Percentiles rank a stretch among this genome's conserved stretches.
Evolutionary conservation across 2,113 vertebrate genomes (phyloP).

Genomic region (Herpetotheres cachinnans): DNA sequence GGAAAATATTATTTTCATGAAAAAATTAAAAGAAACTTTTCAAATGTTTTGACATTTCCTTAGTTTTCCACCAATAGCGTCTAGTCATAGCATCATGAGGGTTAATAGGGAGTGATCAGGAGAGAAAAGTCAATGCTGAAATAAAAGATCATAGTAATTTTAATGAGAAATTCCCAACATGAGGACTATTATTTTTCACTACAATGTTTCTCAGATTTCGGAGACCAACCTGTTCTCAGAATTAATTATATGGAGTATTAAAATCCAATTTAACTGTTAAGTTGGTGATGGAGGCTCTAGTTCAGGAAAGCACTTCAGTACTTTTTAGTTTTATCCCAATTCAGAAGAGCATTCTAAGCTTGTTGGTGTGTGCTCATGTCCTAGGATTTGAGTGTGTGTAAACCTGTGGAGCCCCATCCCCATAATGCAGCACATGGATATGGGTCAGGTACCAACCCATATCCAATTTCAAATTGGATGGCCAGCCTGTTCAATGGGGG

Average conservation of each 20-base stretch:
- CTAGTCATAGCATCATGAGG: background rate
- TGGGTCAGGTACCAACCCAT: background rate
- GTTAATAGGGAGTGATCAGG: fast-evolving
- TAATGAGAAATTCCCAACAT: background rate
- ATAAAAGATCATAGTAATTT: background rate
- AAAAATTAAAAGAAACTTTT: background rate
- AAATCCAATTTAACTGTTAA: background rate
- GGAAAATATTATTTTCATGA: background rate
- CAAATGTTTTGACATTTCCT: background rate
- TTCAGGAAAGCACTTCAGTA: background rate
- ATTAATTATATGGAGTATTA: background rate
- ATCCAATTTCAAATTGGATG: background rate
- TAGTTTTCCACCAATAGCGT: background rate
- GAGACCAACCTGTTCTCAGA: background rate
- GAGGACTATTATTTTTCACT: background rate
- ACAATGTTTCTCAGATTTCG: background rate
- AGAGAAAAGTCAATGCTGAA: background rate
- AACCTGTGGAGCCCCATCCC: background rate
- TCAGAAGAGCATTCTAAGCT: background rate
- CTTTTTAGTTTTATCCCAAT: background rate
- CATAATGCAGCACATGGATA: background rate
- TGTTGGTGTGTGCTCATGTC: background rate
- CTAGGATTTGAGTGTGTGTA: background rate
- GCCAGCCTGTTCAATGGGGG: background rate
- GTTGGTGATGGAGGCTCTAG: background rate